phyloP scores from a whole-genome alignment of 2,888 invertebrate species.

The Podabrus alpinus region DNA sequence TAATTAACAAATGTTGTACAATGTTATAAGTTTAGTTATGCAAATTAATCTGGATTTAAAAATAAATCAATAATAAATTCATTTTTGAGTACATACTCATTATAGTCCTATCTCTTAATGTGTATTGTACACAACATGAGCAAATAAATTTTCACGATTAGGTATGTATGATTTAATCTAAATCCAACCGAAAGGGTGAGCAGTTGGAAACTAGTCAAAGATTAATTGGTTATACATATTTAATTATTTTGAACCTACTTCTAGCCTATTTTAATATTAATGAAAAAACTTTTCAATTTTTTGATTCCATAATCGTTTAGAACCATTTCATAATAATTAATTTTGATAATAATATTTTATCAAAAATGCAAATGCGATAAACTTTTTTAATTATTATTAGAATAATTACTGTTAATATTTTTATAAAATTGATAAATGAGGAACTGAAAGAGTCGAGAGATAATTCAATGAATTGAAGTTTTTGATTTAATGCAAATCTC shows the following conservation, averaged over 20 bases:
- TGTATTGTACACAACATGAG: not conserved
- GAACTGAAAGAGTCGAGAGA: not conserved
- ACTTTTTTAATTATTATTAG: not conserved
- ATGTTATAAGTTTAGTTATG: not conserved
- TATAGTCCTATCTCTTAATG: not conserved
- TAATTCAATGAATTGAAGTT: not conserved
- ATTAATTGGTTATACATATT: not conserved
- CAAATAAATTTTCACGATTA: not conserved
- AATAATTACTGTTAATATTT: not conserved
- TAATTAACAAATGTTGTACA: not conserved
- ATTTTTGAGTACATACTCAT: not conserved
- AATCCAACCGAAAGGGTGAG: not conserved
- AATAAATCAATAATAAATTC: not conserved
- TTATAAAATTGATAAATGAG: not conserved
- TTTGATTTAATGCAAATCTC: not conserved
- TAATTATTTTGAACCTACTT: not conserved
- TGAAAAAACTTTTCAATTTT: not conserved
- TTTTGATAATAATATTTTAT: no score
- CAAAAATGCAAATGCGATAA: not conserved
- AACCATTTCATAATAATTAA: no score
- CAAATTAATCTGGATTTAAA: not conserved
- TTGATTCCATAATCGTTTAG: not conserved
- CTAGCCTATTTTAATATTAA: not conserved
- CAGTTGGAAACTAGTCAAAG: not conserved
- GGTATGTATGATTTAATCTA: not conserved